Base-by-base conservation (phyloP, 2,888 invertebrate species). In the Aporophyla lueneburgensis region DNA sequence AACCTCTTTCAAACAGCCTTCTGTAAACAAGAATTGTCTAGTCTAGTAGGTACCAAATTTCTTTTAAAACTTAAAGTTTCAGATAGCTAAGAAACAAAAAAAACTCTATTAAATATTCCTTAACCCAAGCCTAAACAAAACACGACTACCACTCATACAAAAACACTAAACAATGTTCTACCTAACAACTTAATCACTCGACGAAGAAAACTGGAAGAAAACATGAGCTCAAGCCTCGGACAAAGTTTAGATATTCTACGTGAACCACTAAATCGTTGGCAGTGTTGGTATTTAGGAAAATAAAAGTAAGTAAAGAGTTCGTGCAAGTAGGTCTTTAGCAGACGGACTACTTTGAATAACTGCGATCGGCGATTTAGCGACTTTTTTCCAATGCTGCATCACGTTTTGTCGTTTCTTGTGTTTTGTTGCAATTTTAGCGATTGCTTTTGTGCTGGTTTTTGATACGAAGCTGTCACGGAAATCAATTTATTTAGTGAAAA, bases 201-300 rank as follows among this genome's bases (percentile, higher is more conserved):
- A 81, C 63, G 66, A 78, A 76, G 83, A 76, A 81, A 85, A 76
- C 69, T 74, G 83, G 54, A 69, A 76, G 65, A 54, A 80, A 86
- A 86, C 81, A 79, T 73, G 69, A 85, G 62, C 77, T 76, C 27
- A 72, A 81, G 63, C 74, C 62, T 63, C 77, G 53, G 72, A 70
- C 70, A 76, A 83, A 87, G 80, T 79, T 86, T 83, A 80, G 78
- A 87, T 86, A 86, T 84, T 85, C 83, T 76, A 81, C 83, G 76
- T 83, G 80, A 74, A 82, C 76, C 76, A 83, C 84, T 88, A 90
- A 88, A 88, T 88, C 76, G 83, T 85, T 78, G 78, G 80, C 76
- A 56, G 61, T 51, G 85, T 83, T 77, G 75, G 71, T 80, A 82
- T 88, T 89, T 88, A 87, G 85, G 86, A 84, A 88, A 87, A 87